Evolutionary conservation across 2,888 invertebrate genomes (phyloP).

Genomic region (Gryllus longicercus): DNA sequence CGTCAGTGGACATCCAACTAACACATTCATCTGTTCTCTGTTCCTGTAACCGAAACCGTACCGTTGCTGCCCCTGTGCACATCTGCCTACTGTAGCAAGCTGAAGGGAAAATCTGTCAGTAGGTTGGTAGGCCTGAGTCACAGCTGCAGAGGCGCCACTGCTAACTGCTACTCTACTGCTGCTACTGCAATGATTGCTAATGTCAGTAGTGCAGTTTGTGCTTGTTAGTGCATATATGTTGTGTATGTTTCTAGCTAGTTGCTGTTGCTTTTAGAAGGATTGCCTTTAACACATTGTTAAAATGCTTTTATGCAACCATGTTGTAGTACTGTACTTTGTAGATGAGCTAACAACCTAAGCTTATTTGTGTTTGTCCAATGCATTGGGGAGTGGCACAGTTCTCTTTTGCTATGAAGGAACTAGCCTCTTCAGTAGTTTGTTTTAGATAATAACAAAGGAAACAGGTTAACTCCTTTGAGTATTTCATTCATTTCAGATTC

Average conservation of each 20-base stretch:
- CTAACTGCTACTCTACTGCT: not conserved
- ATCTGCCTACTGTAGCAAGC: conserved; percentile 59
- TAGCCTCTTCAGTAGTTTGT: no score
- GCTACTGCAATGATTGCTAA: not conserved
- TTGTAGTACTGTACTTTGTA: no score
- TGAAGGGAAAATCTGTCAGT: conserved; percentile 75
- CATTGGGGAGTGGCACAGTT: no score
- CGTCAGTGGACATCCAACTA: conserved; percentile 24
- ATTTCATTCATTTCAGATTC: no score
- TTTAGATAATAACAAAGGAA: no score
- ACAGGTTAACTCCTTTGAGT: no score
- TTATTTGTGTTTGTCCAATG: no score
- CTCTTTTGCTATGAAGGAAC: no score
- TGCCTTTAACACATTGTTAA: not conserved
- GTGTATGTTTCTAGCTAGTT: not conserved
- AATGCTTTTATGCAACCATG: no score
- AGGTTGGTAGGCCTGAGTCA: conserved; percentile 53
- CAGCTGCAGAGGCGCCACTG: not conserved
- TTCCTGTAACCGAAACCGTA: not conserved
- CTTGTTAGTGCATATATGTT: not conserved
- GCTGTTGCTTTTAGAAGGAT: not conserved
- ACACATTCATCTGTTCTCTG: conserved; percentile 4
- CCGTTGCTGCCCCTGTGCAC: not conserved
- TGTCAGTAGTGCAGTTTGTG: not conserved
- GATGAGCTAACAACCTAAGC: no score